Base-by-base conservation (phyloP, 1,140 invertebrate genomes). In the Maniola jurtina region DNA sequence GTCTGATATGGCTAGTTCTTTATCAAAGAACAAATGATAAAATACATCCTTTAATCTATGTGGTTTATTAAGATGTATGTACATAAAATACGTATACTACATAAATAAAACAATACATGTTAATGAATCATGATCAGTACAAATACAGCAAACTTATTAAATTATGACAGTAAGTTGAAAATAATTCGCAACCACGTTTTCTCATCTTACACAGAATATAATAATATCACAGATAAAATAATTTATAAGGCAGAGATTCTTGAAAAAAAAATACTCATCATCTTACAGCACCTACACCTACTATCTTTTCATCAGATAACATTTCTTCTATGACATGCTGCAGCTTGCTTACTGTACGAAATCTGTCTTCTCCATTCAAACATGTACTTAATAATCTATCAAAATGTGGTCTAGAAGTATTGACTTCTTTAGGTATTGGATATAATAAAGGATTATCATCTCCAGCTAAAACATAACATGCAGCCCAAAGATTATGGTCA, bases 401-500 rank as follows among this genome's bases (percentile, higher is more conserved):
- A 15, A 91, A 81, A 71, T 89, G 76, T 50, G 86, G 83, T 62
- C 71, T 75, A 8, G 81, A 74, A 5, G 66, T 35, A 68, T 83
- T 80, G 8, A 88, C 72, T 16, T 77, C 70, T 62, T 81, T 81
- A 2, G 88, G 88, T 65, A 90, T 82, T 7, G 88, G 86, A 60
- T 85, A 83, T 5, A 90, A 57, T 6, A 83, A 72, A 6, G 86
- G 86, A 14, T 73, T 80, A 0, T 88, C 82, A 65, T 87, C 80
- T 34, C 84, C 84, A n/a, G 75, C 83, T 47, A 90, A 66, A 54
- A 88, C 63, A 55, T 88, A 85, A 61, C 86, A 90, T 6, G 87
- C 86, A 6, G 88, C 83, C 84, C 85, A 90, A 14, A 90, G 50
- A 62, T 90, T 90, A 65, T 90, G 86, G 40, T 90, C 88, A 72